A percentile compares a stretch with the other conserved stretches of the same genome.
phyloP scores from a whole-genome alignment of 2,113 vertebrate genomes.

The Aviceda subcristata region DNA sequence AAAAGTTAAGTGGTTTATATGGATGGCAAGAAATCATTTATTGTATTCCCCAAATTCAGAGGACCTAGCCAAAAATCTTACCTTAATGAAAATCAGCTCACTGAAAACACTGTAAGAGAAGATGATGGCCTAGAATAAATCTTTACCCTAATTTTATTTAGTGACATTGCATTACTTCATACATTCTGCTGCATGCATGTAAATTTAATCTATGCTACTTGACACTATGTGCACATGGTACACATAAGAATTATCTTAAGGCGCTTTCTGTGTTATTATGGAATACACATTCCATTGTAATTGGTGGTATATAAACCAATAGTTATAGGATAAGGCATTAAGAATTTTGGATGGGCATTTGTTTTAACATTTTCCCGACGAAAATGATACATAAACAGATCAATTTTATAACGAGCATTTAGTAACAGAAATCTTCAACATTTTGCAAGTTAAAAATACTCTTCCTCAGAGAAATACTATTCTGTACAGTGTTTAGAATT shows the following conservation, averaged over 20 bases:
- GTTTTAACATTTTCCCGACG: neutral
- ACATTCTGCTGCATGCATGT: neutral
- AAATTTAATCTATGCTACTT: neutral
- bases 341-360: neutral
- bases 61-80: neutral
- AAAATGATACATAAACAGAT: neutral
- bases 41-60: neutral
- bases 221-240: neutral
- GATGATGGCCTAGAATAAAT: neutral
- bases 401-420: neutral
- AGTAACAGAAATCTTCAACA: neutral
- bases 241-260: neutral
- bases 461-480: neutral
- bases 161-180: neutral
- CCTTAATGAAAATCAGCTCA: neutral
- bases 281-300: neutral
- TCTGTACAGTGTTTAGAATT: neutral
- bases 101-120: neutral
- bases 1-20: neutral
- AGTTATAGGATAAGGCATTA: neutral
- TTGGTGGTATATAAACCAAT: neutral
- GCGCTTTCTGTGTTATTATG: neutral
- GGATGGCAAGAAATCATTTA: neutral
- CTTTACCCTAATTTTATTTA: neutral
- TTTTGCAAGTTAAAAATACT: neutral